Percentiles rank a stretch among this genome's conserved stretches.
These are phyloP conservation scores for Cataglyphis hispanica DNA, from an alignment of 1,140 invertebrate species.

Conservation along the genomic window DNA sequence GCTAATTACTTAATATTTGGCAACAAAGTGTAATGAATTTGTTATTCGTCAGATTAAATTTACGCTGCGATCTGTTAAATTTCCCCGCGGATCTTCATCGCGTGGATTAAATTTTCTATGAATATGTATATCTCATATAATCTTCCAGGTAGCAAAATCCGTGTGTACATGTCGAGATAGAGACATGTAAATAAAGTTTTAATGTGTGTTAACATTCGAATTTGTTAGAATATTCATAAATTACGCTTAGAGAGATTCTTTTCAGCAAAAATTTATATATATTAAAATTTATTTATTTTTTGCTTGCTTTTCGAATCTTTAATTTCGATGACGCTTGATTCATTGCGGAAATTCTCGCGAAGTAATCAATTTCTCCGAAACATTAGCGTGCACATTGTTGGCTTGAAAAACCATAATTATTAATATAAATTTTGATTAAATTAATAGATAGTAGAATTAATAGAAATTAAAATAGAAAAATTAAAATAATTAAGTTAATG, in stretches of 20 bases:
- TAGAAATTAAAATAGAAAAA: background rate
- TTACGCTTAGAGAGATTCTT: background rate
- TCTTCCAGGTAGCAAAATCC: background rate
- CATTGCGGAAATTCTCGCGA: background rate
- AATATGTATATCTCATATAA: background rate
- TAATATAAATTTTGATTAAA: background rate
- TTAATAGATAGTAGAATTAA: background rate
- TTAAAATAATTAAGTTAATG: slow-evolving; percentile 1
- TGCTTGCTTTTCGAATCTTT: background rate
- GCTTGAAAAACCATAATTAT: background rate
- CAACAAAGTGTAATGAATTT: background rate
- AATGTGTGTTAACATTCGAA: background rate
- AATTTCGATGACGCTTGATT: background rate
- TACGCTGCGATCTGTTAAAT: background rate
- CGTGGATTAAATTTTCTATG: slow-evolving; percentile 4
- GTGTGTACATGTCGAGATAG: background rate
- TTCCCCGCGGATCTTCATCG: background rate
- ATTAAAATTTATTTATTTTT: background rate
- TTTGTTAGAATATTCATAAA: background rate
- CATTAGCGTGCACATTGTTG: background rate
- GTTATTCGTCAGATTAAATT: slow-evolving; percentile 11
- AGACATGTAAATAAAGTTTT: background rate
- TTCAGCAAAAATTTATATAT: background rate
- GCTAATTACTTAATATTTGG: slow-evolving; percentile 19
- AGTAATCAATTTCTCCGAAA: background rate